Conservation (phyloP, 2,888 invertebrate genomes). For the Spodoptera picta region DNA sequence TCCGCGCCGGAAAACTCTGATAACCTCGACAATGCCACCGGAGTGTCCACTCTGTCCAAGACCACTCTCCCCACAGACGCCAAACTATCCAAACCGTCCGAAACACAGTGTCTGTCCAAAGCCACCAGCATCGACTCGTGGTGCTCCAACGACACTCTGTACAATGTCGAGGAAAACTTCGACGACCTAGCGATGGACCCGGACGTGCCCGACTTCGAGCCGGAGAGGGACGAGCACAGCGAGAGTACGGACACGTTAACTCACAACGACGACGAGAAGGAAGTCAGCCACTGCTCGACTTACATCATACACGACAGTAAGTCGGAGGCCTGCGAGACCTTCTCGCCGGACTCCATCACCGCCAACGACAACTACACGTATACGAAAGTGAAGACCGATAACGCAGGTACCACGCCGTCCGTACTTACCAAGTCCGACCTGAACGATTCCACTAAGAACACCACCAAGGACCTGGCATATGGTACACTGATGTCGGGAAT, state of each 20-base stretch:
- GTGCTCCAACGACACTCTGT: constrained; percentile 90
- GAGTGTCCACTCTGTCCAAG: constrained; percentile 84
- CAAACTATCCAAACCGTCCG: constrained; percentile 83
- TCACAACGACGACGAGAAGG: constrained; percentile 79
- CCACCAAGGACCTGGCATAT: constrained; percentile 81
- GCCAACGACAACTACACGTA: constrained; percentile 81
- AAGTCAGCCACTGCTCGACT: constrained; percentile 78
- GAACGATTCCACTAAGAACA: constrained; percentile 77
- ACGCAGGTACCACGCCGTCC: constrained; percentile 68
- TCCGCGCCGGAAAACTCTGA: constrained; percentile 76
- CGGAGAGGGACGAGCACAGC: constrained; percentile 70
- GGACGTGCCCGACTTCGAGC: constrained; percentile 71
- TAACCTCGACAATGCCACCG: constrained; percentile 73
- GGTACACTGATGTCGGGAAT: constrained; percentile 78
- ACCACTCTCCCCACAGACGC: constrained; percentile 84
- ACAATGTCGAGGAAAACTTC: constrained; percentile 90
- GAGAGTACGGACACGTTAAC: constrained; percentile 82
- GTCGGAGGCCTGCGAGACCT: constrained; percentile 78
- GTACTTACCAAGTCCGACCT: constrained; percentile 72
- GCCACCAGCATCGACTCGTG: constrained; percentile 90
- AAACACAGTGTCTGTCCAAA: constrained; percentile 83
- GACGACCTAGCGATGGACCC: constrained; percentile 82
- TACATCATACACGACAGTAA: constrained; percentile 82
- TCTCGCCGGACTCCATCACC: constrained; percentile 83
- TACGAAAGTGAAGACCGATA: constrained; percentile 78